These are phyloP conservation scores for Haemorhous mexicanus DNA, from an alignment of 2,113 vertebrate genomes.

Conservation along the genomic window DNA sequence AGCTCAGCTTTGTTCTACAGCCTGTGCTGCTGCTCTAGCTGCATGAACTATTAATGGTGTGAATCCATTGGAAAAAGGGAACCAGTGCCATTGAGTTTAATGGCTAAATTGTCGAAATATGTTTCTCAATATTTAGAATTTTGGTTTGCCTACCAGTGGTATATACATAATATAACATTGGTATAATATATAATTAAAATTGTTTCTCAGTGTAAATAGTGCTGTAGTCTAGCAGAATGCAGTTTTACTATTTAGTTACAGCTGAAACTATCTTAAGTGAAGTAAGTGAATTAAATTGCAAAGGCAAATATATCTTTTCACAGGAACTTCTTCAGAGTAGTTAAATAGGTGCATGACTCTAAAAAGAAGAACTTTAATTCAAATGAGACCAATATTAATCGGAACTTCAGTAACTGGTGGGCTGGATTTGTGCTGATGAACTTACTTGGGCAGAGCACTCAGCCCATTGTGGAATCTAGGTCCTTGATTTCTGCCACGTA, in stretches of 20 bases:
- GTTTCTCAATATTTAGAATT: background rate
- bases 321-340: background rate
- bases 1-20: background rate
- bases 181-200: background rate
- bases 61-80: background rate
- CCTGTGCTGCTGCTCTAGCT: background rate
- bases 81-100: background rate
- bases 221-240: background rate
- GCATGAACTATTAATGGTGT: background rate
- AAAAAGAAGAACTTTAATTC: background rate
- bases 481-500: background rate
- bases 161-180: background rate
- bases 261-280: background rate
- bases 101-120: background rate
- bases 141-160: background rate
- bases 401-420: background rate
- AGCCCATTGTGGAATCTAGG: background rate
- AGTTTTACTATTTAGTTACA: background rate
- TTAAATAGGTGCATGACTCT: background rate
- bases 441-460: background rate
- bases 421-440: background rate
- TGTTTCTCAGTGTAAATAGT: background rate
- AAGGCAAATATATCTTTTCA: background rate
- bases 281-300: background rate
- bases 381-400: background rate